Evolutionary conservation across 2,113 vertebrate genomes (phyloP), one percentile per base, ranked within the genome.

Genomic region (Pterocles gutturalis): DNA sequence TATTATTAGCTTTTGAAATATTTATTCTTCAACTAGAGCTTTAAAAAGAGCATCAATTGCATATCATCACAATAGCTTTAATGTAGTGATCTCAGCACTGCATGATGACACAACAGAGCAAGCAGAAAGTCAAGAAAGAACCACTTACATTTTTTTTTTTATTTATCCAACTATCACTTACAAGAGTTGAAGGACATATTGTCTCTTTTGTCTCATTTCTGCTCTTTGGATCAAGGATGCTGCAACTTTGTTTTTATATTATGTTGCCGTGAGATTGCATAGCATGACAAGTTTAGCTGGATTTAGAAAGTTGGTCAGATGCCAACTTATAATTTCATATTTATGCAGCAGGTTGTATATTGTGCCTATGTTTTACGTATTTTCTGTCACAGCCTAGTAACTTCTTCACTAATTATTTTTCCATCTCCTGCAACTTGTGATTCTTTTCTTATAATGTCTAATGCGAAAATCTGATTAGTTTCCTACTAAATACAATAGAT

Each of bases 391-490:
- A 58, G 62, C 3, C 83, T 83, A 31, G 29, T 77, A 90, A 18
- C 43, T 90, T 83, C 71, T 64, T 77, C 33, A 16, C 41, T 86
- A 91, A 91, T 93, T 95, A 62, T 80, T 90, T 55, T 94, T 82
- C 61, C 1, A 1, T 76, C 31, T 66, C 78, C 45, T 75, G 49
- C 12, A 92, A 73, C 33, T 81, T 5, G 0, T 66, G 31, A 51
- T 61, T 91, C 7, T 73, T 91, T 58, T 57, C 51, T 73, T 83
- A 38, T 17, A 57, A 80, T 2, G 10, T 26, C 49, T 85, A 33
- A 72, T 87, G 24, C 49, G 31, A 91, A 94, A 70, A 57, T 54
- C 25, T 80, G 19, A 69, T 73, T 87, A 41, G 10, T 64, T 77
- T 83, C 48, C 54, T 48, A 70, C 54, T 25, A 86, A 91, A 78